These are phyloP conservation scores for Rynchops niger DNA, from an alignment of 2,113 vertebrate species.

Conservation along the genomic window DNA sequence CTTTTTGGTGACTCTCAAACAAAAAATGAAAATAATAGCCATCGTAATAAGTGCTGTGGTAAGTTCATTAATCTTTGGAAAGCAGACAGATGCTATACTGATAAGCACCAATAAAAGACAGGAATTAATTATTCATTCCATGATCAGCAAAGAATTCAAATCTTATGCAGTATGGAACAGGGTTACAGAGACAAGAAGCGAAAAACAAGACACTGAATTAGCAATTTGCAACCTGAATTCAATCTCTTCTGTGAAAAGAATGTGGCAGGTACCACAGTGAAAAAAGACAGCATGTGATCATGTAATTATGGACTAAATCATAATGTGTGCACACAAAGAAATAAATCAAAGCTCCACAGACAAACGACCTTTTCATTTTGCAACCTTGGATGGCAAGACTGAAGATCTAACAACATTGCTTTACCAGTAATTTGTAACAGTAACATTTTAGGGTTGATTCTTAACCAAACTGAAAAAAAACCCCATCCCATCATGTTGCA, in stretches of 20 bases:
- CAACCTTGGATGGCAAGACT: neutral
- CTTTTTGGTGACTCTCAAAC: neutral
- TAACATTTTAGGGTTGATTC: neutral
- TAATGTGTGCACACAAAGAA: neutral
- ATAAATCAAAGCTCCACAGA: neutral
- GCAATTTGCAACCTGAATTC: neutral
- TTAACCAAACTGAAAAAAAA: neutral
- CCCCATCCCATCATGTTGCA: neutral
- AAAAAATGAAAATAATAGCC: neutral
- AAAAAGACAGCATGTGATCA: neutral
- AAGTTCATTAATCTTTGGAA: conserved; percentile 12
- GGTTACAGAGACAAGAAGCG: neutral
- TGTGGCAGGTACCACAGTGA: neutral
- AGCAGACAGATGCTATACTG: neutral
- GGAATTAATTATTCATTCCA: conserved; percentile 13
- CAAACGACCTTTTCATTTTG: neutral
- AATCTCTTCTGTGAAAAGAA: neutral
- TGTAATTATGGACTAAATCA: neutral
- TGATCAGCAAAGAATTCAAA: neutral
- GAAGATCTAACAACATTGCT: neutral
- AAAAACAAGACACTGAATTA: neutral
- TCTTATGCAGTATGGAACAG: neutral
- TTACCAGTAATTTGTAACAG: neutral
- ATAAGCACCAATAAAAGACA: neutral
- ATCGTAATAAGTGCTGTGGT: neutral